Base-by-base conservation (phyloP, 2,888 invertebrate species). In the Podabrus alpinus region DNA sequence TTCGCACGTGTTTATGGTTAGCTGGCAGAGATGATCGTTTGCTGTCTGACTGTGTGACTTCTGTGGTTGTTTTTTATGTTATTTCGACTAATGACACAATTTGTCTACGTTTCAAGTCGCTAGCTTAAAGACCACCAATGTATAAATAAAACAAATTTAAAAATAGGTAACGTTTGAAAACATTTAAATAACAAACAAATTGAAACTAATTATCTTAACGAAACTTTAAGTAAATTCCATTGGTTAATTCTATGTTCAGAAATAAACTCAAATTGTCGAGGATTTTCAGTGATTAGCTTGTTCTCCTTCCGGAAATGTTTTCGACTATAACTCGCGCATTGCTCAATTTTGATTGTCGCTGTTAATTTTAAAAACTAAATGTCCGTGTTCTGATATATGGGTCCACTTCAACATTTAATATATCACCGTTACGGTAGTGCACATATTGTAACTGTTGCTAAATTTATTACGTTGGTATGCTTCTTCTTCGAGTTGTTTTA, bases 41-140 rank as follows among this genome's bases (percentile, higher is more conserved):
- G 75, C 73, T 76, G 45, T 79, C 76, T 79, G 81, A 79, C 73
- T 82, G 80, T 83, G 81, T 83, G 82, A 84, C 83, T 83, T 81
- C 78, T 82, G 84, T 81, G 83, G 84, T 81, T 80, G 80, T 79
- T 82, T 82, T 82, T 82, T 82, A 77, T 81, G 83, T 82, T 82
- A 80, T 79, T 81, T 82, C 83, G 80, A 84, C 83, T 84, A 85
- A 85, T 84, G 84, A 82, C 81, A 82, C 83, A 84, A 85, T 85
- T 84, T 84, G 84, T 85, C 84, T 83, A 76, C 77, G 80, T n/a
- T 82, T 82, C 82, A 79, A 82, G 82, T 82, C 76, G 80, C 81
- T 79, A 81, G 83, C 82, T 79, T 81, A 79, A 80, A 76, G 80
- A 78, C 79, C 78, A 79, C 16, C 45, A 19, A 62, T 74, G 77